Evolutionary conservation across 2,888 invertebrate genomes (phyloP).

Genomic region (Acheta domesticus): DNA sequence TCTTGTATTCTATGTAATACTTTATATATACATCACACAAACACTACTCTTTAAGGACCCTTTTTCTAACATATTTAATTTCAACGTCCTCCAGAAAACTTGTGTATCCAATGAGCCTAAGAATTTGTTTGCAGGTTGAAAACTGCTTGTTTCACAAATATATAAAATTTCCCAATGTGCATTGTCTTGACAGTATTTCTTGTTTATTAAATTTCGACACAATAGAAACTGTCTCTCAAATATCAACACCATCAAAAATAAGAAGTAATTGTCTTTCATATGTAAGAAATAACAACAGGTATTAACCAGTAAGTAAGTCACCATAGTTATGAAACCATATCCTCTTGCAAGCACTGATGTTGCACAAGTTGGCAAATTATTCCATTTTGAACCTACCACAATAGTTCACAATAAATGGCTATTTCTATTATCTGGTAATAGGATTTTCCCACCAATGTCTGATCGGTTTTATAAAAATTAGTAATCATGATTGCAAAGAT

Average conservation of each 20-base stretch:
- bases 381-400: constrained; percentile 18
- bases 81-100: not conserved
- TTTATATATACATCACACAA: not conserved
- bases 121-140: constrained; percentile 7
- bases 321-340: not conserved
- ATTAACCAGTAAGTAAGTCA: constrained; percentile 1
- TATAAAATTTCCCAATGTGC: constrained; percentile 7
- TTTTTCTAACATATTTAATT: not conserved
- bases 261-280: constrained; percentile 6
- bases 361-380: constrained; percentile 9
- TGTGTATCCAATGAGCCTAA: not conserved
- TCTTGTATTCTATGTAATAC: not conserved
- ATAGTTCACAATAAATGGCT: not conserved
- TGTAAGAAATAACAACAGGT: constrained; percentile 1
- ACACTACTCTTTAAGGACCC: not conserved
- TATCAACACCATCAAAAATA: constrained; percentile 18
- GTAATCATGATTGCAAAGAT: constrained; percentile 18
- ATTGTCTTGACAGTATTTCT: not conserved
- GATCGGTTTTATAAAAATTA: not conserved
- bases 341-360: constrained; percentile 18
- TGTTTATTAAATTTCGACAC: not conserved
- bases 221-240: not conserved
- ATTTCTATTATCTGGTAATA: not conserved
- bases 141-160: not conserved
- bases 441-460: not conserved